Evolutionary conservation across 2,888 invertebrate species (phyloP).

Genomic region (Spodoptera littoralis): DNA sequence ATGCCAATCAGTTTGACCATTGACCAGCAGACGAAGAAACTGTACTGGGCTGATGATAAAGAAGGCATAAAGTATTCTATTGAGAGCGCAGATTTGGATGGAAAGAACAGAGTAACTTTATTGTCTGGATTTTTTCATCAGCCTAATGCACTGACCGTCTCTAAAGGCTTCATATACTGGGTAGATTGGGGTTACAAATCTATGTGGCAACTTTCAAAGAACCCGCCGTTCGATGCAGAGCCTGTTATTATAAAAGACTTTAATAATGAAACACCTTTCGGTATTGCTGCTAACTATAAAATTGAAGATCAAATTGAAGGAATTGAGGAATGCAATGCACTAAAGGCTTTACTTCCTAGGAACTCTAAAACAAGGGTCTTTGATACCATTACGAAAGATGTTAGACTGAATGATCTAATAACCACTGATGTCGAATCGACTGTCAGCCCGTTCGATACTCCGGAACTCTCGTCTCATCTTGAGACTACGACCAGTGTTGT

Average conservation of each 20-base stretch:
- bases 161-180: slow-evolving; percentile 93
- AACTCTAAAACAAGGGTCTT: too few relatives aligned
- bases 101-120: slow-evolving; percentile 89
- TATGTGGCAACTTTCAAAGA: slow-evolving; percentile 90
- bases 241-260: slow-evolving; percentile 63
- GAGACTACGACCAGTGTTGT: too few relatives aligned
- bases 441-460: too few relatives aligned
- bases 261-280: slow-evolving; percentile 66
- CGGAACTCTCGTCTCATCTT: too few relatives aligned
- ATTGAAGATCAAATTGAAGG: slow-evolving; percentile 72
- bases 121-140: slow-evolving; percentile 89
- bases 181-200: slow-evolving; percentile 92
- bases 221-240: slow-evolving; percentile 52
- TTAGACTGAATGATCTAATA: too few relatives aligned
- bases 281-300: slow-evolving; percentile 76
- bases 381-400: too few relatives aligned
- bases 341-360: slow-evolving; percentile 59
- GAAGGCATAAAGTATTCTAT: slow-evolving; percentile 91
- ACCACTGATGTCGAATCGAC: too few relatives aligned
- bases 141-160: slow-evolving; percentile 92
- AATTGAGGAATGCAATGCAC: slow-evolving; percentile 66
- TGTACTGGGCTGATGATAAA: slow-evolving; percentile 94
- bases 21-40: slow-evolving; percentile 90
- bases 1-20: slow-evolving; percentile 92
- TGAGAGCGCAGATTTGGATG: slow-evolving; percentile 92